These are phyloP conservation scores for Drosophila prostipennis DNA, from an alignment of 2,888 invertebrate genomes.

Conservation along the genomic window DNA sequence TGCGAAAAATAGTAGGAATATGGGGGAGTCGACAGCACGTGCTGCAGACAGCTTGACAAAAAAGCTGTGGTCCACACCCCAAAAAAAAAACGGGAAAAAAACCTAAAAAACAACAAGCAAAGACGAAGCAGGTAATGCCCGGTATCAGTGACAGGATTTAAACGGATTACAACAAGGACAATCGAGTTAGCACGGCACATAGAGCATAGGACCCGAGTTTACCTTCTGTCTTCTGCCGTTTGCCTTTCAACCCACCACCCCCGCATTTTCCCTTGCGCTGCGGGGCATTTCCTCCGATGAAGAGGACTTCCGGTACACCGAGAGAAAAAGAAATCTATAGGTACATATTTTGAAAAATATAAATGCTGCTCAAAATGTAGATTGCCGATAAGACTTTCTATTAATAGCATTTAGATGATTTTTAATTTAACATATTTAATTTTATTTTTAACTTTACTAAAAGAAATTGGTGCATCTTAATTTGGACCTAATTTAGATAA, in stretches of 20 bases:
- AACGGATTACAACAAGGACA: constrained; percentile 78
- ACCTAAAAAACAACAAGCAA: constrained; percentile 26
- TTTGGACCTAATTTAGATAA: no score
- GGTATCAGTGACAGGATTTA: constrained; percentile 79
- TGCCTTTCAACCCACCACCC: constrained; percentile 10
- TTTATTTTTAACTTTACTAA: no score
- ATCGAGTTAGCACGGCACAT: constrained; percentile 73
- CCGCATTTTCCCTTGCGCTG: constrained; percentile 23
- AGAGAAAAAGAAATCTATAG: background rate
- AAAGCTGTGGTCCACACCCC: constrained; percentile 68
- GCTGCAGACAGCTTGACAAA: constrained; percentile 79
- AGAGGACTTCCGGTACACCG: constrained; percentile 18
- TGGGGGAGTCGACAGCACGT: constrained; percentile 66
- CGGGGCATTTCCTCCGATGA: constrained; percentile 23
- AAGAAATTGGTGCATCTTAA: no score
- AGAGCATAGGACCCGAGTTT: constrained; percentile 39
- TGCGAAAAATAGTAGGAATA: background rate
- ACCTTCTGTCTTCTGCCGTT: constrained; percentile 21
- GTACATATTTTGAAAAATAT: no score
- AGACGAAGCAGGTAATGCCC: constrained; percentile 66
- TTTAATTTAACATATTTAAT: no score
- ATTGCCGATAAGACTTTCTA: no score
- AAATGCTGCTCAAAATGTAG: no score
- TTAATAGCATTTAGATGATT: no score
- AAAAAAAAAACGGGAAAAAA: background rate